These are phyloP conservation scores for Pristionchus fissidentatus DNA, from an alignment of 2,888 invertebrate genomes.

Conservation along the genomic window DNA sequence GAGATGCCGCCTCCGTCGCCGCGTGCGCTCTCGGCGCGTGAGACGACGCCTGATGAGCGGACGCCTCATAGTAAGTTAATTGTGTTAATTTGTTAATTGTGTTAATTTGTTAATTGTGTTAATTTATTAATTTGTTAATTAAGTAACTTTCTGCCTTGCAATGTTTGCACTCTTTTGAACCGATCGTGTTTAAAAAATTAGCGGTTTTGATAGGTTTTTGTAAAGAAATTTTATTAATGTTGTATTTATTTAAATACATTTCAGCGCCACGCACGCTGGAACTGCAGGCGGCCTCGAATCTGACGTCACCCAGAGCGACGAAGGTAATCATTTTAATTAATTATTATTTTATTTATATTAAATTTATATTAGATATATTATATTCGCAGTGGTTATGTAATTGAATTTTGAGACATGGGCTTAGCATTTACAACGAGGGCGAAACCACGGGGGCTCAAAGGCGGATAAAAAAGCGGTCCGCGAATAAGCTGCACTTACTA, in stretches of 20 bases:
- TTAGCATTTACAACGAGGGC: too few relatives aligned
- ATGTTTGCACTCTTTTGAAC: too few relatives aligned
- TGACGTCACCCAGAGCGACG: background rate
- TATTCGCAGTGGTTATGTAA: background rate
- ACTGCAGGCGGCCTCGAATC: background rate
- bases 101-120: too few relatives aligned
- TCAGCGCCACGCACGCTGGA: background rate
- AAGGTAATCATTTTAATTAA: background rate
- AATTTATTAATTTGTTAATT: too few relatives aligned
- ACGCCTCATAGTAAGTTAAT: conserved; percentile 17
- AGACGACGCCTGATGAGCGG: background rate
- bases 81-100: too few relatives aligned
- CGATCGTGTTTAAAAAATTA: too few relatives aligned
- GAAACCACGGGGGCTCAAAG: too few relatives aligned
- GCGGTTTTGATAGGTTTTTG: background rate
- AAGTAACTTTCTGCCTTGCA: too few relatives aligned
- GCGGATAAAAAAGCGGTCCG: too few relatives aligned
- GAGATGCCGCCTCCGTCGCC: background rate
- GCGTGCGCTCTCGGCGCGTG: background rate
- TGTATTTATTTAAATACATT: background rate
- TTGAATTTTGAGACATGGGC: too few relatives aligned
- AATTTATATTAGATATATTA: background rate
- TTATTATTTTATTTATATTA: background rate
- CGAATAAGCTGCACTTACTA: too few relatives aligned
- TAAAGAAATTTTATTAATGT: background rate